Evolutionary conservation across 2,888 invertebrate species (phyloP), one percentile per base, ranked within the genome.

Genomic region (Latrodectus hesperus): DNA sequence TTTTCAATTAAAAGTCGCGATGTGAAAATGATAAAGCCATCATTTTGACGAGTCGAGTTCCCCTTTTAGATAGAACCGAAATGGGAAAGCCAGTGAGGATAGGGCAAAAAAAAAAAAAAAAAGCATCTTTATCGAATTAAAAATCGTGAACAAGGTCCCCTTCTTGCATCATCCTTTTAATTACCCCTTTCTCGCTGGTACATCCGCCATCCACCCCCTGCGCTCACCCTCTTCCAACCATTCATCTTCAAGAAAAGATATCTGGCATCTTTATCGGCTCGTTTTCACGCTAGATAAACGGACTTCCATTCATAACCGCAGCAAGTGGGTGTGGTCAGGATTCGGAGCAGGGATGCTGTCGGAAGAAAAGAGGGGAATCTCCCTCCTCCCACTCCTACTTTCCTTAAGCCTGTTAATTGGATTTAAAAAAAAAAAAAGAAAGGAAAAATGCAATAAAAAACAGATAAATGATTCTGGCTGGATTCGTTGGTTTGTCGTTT

Each of bases 211-310:
- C 22, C 60, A 52, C 9, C 74, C 26, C 49, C 26, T 52, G 52
- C 10, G 51, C 65, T 67, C 67, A 55, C 67, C 70, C 64, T 74
- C 64, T 49, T 67, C 38, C 53, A 53, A 71, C 75, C 83, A 84
- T 84, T 84, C 77, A 84, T 84, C 77, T 78, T 77, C 60, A 49
- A 60, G 68, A 71, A 26, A 75, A 76, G 64, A 65, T 70, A 84
- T 84, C 77, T 84, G 83, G 83, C 83, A 84, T 84, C 83, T 84
- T 84, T 77, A 84, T 84, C 84, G 84, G 76, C 72, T 84, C 84
- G 78, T 77, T 84, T 84, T 84, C 84, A 72, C 77, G 84, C 71
- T 65, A 65, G 51, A 55, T 82, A 74, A 75, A 55, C 68, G 74
- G 60, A 55, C 75, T 38, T 76, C 67, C 84, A 84, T 84, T 84